phyloP scores from a whole-genome alignment of 2,888 invertebrate species.

The Notodonta ziczac region DNA sequence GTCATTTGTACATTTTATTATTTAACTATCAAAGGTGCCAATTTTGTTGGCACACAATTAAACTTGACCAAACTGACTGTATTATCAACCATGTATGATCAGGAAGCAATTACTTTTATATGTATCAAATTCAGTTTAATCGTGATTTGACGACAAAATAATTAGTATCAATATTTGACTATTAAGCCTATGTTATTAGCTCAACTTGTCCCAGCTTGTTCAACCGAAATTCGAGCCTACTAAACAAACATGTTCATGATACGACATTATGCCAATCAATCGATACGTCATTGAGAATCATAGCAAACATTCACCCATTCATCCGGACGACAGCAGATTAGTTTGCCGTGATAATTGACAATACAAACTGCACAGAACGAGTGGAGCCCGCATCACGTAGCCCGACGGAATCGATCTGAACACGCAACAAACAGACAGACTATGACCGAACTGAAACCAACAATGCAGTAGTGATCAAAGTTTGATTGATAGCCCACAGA shows the following conservation, averaged over 20 bases:
- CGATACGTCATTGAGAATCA: background rate
- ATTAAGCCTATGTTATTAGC: no score
- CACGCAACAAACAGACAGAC: conserved; percentile 41
- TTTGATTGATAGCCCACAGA: conserved; percentile 8
- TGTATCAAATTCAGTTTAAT: no score
- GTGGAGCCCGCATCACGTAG: conserved; percentile 47
- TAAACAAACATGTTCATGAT: background rate
- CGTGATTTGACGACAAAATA: no score
- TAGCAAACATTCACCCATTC: conserved; percentile 13
- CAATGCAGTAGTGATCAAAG: conserved; percentile 24
- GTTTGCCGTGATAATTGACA: conserved; percentile 50
- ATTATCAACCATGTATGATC: no score
- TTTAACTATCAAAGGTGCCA: no score
- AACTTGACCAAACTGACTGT: no score
- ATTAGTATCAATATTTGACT: no score
- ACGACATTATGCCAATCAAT: background rate
- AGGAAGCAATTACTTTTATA: no score
- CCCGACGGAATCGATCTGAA: conserved; percentile 34
- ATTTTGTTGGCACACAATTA: no score
- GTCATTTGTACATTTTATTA: no score
- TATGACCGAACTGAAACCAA: conserved; percentile 24
- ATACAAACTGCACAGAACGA: conserved; percentile 18
- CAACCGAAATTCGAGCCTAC: background rate
- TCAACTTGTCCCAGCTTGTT: background rate
- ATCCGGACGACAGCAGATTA: conserved; percentile 36